Base-by-base conservation (phyloP, 2,797 vertebrate species). In the Megalops cyprinoides region DNA sequence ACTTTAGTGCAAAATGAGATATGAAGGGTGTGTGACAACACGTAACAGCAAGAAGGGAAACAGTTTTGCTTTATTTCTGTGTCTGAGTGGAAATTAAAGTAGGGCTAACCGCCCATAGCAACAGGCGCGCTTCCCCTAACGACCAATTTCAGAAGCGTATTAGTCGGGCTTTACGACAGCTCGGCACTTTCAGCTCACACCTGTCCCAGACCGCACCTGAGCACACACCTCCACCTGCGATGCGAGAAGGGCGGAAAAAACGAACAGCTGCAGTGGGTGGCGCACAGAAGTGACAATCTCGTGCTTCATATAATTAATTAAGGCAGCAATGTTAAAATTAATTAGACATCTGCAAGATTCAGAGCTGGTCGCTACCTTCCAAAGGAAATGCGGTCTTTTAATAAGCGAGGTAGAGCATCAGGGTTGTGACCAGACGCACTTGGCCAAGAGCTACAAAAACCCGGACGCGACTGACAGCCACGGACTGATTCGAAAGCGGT, bases 301-400 rank as follows among this genome's bases (percentile, higher is more conserved):
- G 28, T 37, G 51, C 78, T 49, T 37, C 28, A 65, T 48, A n/a
- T 71, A 6, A 42, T 74, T 25, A 23, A 60, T 14, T 34, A 25
- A 62, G 14, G 60, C 81, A 10, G 28, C 58, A 23, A 91, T 88
- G 90, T 83, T 81, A 78, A 83, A 88, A 74, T 28, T 90, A 34
- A 76, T 96, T 85, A 79, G 86, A 49, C 90, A 90, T 82, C 92
- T 98, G 77, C 90, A 92, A 25, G 94, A 94, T 80, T 92, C 96
- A 6, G 94, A 95, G 84, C 93, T 95, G 0, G 97, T 99, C 81
- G 96, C 95, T 77, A 90, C 92, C 44, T 99, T 99, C 90, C 97
- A 99, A 92, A 95, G 94, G 76, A 81, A 81, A 86, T 99, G 97
- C 83, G 97, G 97, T 37, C 94, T 99, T 67, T 87, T 89, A 79